These are phyloP conservation scores for Hydriomena furcata DNA, from an alignment of 2,888 invertebrate species.

Conservation along the genomic window DNA sequence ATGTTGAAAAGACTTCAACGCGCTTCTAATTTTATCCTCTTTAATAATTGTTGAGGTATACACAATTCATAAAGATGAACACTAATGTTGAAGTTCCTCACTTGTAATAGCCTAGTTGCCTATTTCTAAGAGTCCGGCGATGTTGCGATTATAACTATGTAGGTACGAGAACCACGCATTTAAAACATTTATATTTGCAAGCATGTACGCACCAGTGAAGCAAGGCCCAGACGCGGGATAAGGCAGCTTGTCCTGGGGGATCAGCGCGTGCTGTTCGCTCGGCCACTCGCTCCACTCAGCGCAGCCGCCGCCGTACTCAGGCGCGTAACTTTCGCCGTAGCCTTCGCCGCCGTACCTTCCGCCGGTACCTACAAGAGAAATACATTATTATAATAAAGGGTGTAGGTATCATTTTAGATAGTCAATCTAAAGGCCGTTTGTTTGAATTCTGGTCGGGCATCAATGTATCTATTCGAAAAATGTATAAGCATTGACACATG, in stretches of 20 bases:
- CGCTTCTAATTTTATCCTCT: conserved; percentile 3
- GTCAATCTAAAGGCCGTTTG: no score
- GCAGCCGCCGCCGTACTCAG: conserved; percentile 76
- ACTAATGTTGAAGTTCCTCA: no score
- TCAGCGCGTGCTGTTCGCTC: conserved; percentile 74
- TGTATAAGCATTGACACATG: no score
- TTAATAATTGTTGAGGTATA: background rate
- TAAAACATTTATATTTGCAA: conserved; percentile 4
- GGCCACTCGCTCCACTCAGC: conserved; percentile 78
- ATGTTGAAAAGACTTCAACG: conserved; percentile 24
- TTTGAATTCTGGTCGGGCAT: no score
- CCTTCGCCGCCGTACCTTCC: conserved; percentile 75
- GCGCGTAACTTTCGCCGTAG: conserved; percentile 73
- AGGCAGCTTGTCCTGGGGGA: conserved; percentile 78
- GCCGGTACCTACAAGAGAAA: conserved; percentile 55
- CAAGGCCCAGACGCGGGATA: conserved; percentile 84
- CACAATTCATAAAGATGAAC: no score
- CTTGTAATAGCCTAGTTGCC: no score
- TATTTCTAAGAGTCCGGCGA: no score
- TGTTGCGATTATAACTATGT: no score
- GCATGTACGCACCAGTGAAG: conserved; percentile 81
- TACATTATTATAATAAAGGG: background rate
- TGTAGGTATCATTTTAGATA: no score
- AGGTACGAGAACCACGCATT: no score
- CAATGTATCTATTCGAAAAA: no score